Evolutionary conservation across 1,140 invertebrate species (phyloP), one percentile per base, ranked within the genome.

Genomic region (Anoplolepis gracilipes): DNA sequence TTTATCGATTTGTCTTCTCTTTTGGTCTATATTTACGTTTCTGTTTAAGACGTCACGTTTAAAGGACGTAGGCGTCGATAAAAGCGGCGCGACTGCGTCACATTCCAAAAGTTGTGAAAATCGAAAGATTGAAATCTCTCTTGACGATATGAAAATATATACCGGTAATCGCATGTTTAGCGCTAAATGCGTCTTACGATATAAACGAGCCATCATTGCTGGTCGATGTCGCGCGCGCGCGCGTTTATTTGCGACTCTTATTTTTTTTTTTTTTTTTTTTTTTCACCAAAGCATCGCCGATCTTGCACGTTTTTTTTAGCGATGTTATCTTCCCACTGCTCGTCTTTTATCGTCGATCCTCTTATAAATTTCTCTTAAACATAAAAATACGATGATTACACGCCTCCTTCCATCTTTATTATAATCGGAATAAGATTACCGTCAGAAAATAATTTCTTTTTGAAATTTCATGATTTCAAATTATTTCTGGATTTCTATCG

Each of bases 401-500:
- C 30, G 0, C 7, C 22, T n/a, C 25, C 36, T 36, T 28, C 67
- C 13, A 30, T 78, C 33, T 65, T 8, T 39, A 25, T 65, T 49
- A 78, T 49, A n/a, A n/a, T 78, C 64, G 39, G 16, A 67, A 28
- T 79, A 67, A 7, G 33, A 36, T 30, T 67, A 67, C 67, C 33
- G 13, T 10, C 57, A 55, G 49, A n/a, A n/a, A n/a, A n/a, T n/a
- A n/a, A 65, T 33, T 33, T 16, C 25, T 39, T 70, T 33, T 55
- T 11, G 36, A 30, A 64, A n/a, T n/a, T n/a, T n/a, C n/a, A n/a
- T 30, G 30, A 73, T 39, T 64, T 36, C 13, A 79, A 79, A 10
- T 81, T 81, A 70, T 57, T 28, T 70, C 64, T 64, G 77, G 30
- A 70, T 81, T 49, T 49, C 25, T 59, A 25, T 81, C 65, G 33